Evolutionary conservation across 2,797 vertebrate species (phyloP).

Genomic region (Garrulus glandarius): DNA sequence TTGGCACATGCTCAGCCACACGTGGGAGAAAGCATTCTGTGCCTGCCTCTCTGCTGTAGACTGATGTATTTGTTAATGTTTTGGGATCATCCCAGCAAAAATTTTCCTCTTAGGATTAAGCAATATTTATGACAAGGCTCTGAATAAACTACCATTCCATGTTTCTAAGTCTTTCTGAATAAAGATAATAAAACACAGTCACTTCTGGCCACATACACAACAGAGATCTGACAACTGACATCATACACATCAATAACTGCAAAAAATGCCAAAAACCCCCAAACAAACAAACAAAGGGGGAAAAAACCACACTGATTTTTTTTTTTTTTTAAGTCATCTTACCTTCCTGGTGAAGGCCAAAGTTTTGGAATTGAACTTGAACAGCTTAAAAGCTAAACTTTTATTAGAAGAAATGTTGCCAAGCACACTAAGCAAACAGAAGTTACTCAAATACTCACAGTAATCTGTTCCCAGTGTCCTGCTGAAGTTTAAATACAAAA

Average conservation of each 20-base stretch:
- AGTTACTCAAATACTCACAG: slow-evolving; percentile 8
- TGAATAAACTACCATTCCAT: background rate
- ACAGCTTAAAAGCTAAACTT: background rate
- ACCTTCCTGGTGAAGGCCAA: background rate
- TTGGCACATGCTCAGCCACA: background rate
- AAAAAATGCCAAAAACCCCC: background rate
- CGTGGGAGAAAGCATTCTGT: background rate
- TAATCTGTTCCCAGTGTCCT: slow-evolving; percentile 13
- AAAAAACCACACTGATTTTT: background rate
- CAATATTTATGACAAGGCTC: background rate
- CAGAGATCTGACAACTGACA: background rate
- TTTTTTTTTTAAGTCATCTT: background rate
- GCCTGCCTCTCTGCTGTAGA: background rate
- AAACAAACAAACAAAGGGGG: background rate
- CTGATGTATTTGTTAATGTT: background rate
- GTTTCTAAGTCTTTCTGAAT: background rate
- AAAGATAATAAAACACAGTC: background rate
- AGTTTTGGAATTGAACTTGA: background rate
- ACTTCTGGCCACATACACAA: background rate
- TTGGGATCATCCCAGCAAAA: background rate
- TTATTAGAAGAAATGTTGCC: slow-evolving; percentile 1
- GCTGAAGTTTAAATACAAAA: slow-evolving; percentile 16
- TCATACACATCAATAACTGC: background rate
- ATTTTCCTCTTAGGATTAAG: background rate
- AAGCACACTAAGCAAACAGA: slow-evolving; percentile 1